Base-by-base conservation (phyloP, 2,113 vertebrate genomes). In the Agelaius tricolor region DNA sequence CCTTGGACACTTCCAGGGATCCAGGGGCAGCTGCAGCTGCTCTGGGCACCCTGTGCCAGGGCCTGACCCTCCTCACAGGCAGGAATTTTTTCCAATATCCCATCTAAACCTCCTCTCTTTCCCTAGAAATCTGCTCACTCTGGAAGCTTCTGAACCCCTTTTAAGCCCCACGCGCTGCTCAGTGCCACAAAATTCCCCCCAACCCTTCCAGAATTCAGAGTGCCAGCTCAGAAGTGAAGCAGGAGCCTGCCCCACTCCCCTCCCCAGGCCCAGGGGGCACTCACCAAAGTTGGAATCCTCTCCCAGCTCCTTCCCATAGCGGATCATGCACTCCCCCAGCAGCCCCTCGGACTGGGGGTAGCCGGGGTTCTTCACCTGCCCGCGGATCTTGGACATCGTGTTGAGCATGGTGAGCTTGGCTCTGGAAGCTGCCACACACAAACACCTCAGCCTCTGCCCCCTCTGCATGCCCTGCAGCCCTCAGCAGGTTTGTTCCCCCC, bases 341-440 rank as follows among this genome's bases (percentile, higher is more conserved):
- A 99, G 98, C 65, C 99, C 99, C 95, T 99, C 99, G 0, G 99
- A 98, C 97, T 99, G 99, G 0, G 99, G 99, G 97, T 99, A 99
- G 7, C 99, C 99, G 0, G 99, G 99, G 73, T 97, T 99, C 97
- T 99, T 99, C 97, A 99, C 99, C 97, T 99, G 99, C 72, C 99
- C 99, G 0, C 99, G 98, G 97, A 99, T 99, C 98, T 99, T 99
- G 7, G 99, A 99, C 98, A 99, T 98, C 0, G 99, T 99, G 98
- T 99, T 99, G 49, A 99, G 97, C 99, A 99, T 99, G 27, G 98
- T 99, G 33, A 99, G 98, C 97, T 99, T 99, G 96, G 99, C 99
- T 63, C 99, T 98, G 6, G 99, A 99, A 44, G 99, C 99, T 99
- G 97, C 22, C 71, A 87, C 83, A 87, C 83, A 86, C 37, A 93